These are phyloP conservation scores for Bombus affinis DNA, from an alignment of 1,140 invertebrate species.

Conservation along the genomic window DNA sequence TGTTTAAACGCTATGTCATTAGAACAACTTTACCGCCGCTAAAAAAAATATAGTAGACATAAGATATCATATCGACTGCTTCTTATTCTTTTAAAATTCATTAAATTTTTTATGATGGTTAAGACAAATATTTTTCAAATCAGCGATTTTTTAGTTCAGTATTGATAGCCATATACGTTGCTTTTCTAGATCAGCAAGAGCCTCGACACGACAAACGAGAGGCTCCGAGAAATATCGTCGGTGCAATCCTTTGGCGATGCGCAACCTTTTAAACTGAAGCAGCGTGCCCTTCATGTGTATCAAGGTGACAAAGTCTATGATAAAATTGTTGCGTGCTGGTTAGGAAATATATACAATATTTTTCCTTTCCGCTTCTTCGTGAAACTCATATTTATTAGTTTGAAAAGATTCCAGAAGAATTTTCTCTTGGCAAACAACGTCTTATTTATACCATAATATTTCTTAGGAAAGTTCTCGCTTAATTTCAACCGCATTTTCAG, in stretches of 20 bases:
- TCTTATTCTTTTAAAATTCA: not conserved
- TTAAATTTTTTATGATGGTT: not conserved
- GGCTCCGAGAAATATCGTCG: slow-evolving; percentile 87
- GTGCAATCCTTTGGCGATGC: slow-evolving; percentile 88
- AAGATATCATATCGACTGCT: not conserved
- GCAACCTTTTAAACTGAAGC: slow-evolving; percentile 89
- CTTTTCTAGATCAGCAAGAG: slow-evolving; percentile 82
- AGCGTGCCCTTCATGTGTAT: slow-evolving; percentile 95
- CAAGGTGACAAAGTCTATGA: slow-evolving; percentile 81
- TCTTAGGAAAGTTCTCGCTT: not conserved
- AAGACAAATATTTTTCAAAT: not conserved
- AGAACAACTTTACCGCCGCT: no score
- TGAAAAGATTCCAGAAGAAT: not conserved
- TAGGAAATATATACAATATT: not conserved
- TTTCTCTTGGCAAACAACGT: not conserved
- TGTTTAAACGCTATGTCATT: not conserved
- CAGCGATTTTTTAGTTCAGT: not conserved
- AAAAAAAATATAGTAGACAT: no score
- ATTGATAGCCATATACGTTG: not conserved
- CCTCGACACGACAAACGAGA: slow-evolving; percentile 86
- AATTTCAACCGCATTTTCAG: slow-evolving; percentile 4
- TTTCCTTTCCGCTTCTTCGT: not conserved
- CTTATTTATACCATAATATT: slow-evolving; percentile 8
- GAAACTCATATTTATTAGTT: not conserved
- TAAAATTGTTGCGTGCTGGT: not conserved